A percentile compares a stretch with the other conserved stretches of the same genome.
Evolutionary conservation across 2,888 invertebrate species (phyloP).

Genomic region (Dendrolimus pini): DNA sequence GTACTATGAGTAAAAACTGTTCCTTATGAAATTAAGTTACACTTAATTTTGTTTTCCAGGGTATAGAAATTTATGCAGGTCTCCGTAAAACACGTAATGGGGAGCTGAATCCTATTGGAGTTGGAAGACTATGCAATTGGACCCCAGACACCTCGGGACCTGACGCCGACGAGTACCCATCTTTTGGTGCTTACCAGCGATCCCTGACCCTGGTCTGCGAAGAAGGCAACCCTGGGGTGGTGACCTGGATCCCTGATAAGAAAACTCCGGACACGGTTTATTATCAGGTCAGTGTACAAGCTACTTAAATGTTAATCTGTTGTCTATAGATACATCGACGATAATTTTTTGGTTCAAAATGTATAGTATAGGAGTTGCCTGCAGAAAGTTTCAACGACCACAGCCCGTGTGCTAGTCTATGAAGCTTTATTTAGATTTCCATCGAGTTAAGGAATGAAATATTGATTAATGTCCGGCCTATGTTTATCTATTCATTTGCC

Average conservation of each 20-base stretch:
- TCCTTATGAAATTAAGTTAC: too few species aligned
- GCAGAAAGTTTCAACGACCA: too few species aligned
- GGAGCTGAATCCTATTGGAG: constrained; percentile 83
- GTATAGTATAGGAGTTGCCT: too few species aligned
- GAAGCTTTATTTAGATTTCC: too few species aligned
- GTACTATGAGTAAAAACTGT: too few species aligned
- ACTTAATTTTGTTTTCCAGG: constrained; percentile 54
- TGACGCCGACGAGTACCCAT: constrained; percentile 86
- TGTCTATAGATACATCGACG: not conserved
- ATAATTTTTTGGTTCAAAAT: not conserved
- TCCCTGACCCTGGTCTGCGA: constrained; percentile 90
- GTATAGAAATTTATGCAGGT: constrained; percentile 89
- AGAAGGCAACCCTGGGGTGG: constrained; percentile 87
- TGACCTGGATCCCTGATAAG: constrained; percentile 91
- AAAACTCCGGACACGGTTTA: constrained; percentile 94
- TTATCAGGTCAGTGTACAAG: constrained; percentile 82
- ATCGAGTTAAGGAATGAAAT: too few species aligned
- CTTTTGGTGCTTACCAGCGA: constrained; percentile 94
- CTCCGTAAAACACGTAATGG: constrained; percentile 83
- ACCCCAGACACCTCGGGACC: constrained; percentile 84
- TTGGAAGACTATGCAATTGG: constrained; percentile 93
- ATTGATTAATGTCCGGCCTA: too few species aligned
- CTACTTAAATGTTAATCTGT: not conserved
- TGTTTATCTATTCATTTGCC: too few species aligned
- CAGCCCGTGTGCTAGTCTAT: too few species aligned